Evolutionary conservation across 1,140 invertebrate species (phyloP).

Genomic region (Euwallacea fornicatus): DNA sequence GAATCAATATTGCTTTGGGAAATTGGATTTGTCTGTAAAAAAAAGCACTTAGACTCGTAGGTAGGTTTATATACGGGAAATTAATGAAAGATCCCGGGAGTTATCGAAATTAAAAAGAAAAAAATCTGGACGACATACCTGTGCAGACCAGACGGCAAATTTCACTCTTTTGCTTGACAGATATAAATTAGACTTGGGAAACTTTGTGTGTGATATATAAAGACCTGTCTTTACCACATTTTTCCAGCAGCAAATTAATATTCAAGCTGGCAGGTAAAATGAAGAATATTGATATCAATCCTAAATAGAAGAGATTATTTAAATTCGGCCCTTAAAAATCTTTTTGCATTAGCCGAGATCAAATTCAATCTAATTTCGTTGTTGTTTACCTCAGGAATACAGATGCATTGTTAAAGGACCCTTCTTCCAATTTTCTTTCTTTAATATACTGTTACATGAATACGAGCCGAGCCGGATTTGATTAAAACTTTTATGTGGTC

Average conservation of each 20-base stretch:
- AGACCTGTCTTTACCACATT: too few relatives aligned
- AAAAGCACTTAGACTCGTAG: constrained; percentile 22
- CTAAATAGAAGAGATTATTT: constrained; percentile 6
- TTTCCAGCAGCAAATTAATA: too few relatives aligned
- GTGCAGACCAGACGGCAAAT: constrained; percentile 10
- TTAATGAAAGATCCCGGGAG: constrained; percentile 13
- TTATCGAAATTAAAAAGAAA: constrained; percentile 22
- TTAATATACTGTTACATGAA: constrained; percentile 41
- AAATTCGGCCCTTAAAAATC: constrained; percentile 23
- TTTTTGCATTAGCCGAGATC: constrained; percentile 30
- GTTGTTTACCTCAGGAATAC: constrained; percentile 38
- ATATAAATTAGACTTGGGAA: constrained; percentile 11
- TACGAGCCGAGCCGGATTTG: constrained; percentile 41
- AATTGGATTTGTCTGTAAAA: constrained; percentile 23
- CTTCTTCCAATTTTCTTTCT: constrained; percentile 43
- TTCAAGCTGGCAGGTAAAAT: too few relatives aligned
- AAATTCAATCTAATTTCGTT: constrained; percentile 44
- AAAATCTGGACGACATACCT: constrained; percentile 17
- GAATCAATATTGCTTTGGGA: constrained; percentile 21
- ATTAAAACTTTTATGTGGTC: constrained; percentile 47
- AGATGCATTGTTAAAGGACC: constrained; percentile 42
- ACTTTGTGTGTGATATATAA: background rate
- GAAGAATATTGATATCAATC: too few relatives aligned
- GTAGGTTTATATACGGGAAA: constrained; percentile 3
- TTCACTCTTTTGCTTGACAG: constrained; percentile 1